Evolutionary conservation across 2,888 invertebrate genomes (phyloP), one percentile per base, ranked within the genome.

Genomic region (Hoplodrina blanda): DNA sequence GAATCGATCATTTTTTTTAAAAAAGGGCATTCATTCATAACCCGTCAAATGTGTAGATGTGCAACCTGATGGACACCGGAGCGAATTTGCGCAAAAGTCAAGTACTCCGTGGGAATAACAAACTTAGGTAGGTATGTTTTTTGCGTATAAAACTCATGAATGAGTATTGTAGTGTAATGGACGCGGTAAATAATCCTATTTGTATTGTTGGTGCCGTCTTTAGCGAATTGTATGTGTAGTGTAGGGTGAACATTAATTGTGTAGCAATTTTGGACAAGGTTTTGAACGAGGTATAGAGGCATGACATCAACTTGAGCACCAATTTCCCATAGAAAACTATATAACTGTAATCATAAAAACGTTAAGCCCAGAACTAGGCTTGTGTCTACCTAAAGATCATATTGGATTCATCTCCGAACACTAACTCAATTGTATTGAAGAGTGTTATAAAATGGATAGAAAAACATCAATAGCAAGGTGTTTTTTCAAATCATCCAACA

Each of bases 101-200:
- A 88, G 89, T 88, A 88, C 87, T 82, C 76, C 90, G 91, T 93
- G 93, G 90, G 93, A 94, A 93, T 88, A 81, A 76, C 76, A 68
- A 88, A 88, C 89, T 89, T 84, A 46, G 46, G 46, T 84, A 46
- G 46, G 46, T 52, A 76, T 86, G 73, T 81, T 70, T 86, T 89
- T 90, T 89, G 82, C 77, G 85, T 83, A 76, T 73, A 71, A 71
- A 82, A 85, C 70, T 83, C 83, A 90, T 95, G 93, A 95, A 94
- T 95, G 94, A 88, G 84, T 84, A 87, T 93, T 93, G 92, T 92
- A 72, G 65, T 80, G 92, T 93, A 94, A 93, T 94, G 92, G 92
- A 91, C 91, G 87, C 88, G 89, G 92, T 91, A 94, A 95, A 94
- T 94, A 92, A 92, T 89, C 87, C 89, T 87, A 93, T 94, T 95